A percentile compares a stretch with the other conserved stretches of the same genome.
Conservation (phyloP, 2,797 vertebrate genomes). For the Poeciliopsis presidionis region DNA sequence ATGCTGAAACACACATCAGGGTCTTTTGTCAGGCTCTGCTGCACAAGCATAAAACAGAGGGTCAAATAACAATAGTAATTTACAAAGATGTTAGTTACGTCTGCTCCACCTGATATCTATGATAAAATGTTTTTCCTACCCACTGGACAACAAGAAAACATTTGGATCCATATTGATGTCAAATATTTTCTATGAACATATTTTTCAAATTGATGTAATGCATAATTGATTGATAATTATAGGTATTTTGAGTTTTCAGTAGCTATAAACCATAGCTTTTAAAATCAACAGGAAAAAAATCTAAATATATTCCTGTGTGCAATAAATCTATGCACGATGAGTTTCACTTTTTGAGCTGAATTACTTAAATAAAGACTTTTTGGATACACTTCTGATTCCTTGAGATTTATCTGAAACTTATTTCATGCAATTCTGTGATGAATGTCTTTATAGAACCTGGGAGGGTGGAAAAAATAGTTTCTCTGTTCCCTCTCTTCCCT, state of each 20-base stretch:
- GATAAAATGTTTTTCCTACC: background rate
- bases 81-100: background rate
- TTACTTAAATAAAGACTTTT: background rate
- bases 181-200: background rate
- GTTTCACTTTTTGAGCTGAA: background rate
- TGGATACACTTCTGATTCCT: background rate
- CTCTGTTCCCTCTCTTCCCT: constrained; percentile 15
- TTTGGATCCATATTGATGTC: background rate
- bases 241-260: background rate
- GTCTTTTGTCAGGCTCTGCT: background rate
- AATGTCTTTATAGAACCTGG: background rate
- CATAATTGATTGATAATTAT: background rate
- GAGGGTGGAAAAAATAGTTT: background rate
- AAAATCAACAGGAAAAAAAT: background rate
- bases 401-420: background rate
- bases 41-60: background rate
- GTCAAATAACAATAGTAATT: background rate
- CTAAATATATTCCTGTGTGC: background rate
- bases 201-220: background rate
- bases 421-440: background rate
- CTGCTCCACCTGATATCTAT: background rate
- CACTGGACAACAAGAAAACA: background rate
- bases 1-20: constrained; percentile 7
- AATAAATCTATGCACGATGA: background rate
- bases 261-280: background rate